phyloP scores from a whole-genome alignment of 2,797 vertebrate genomes.

The Rhynchonycteris naso region DNA sequence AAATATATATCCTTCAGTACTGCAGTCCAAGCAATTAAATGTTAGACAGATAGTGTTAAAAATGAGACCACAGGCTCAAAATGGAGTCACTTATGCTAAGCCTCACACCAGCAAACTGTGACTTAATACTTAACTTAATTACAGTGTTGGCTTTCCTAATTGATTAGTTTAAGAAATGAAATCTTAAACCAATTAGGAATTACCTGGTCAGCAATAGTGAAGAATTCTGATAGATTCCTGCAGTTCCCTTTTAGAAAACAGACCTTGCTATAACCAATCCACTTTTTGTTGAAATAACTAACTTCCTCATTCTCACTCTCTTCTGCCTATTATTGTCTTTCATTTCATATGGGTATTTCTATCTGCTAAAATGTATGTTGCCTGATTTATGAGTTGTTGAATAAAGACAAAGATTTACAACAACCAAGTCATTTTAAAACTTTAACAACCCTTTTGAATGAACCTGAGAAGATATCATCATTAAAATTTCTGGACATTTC shows the following conservation, averaged over 20 bases:
- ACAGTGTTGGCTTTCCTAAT: neutral
- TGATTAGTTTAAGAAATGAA: neutral
- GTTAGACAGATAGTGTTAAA: neutral
- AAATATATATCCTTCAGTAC: constrained; percentile 47
- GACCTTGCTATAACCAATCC: neutral
- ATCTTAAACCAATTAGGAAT: neutral
- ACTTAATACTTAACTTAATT: neutral
- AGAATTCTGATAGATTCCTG: neutral
- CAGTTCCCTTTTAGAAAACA: neutral
- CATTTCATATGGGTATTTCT: neutral
- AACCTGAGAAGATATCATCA: neutral
- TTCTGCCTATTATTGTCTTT: neutral
- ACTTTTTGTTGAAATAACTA: neutral
- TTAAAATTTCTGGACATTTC: neutral
- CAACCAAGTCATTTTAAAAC: neutral
- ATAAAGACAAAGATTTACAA: neutral
- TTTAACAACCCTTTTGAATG: neutral
- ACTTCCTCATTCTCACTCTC: neutral
- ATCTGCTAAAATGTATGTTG: neutral
- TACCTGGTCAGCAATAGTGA: neutral
- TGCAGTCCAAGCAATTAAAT: neutral
- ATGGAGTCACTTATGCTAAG: neutral
- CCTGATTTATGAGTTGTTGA: neutral
- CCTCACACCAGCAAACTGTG: neutral
- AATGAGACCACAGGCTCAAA: neutral